These are phyloP conservation scores for Bothrops jararaca DNA, from an alignment of 2,113 vertebrate species.

Conservation along the genomic window DNA sequence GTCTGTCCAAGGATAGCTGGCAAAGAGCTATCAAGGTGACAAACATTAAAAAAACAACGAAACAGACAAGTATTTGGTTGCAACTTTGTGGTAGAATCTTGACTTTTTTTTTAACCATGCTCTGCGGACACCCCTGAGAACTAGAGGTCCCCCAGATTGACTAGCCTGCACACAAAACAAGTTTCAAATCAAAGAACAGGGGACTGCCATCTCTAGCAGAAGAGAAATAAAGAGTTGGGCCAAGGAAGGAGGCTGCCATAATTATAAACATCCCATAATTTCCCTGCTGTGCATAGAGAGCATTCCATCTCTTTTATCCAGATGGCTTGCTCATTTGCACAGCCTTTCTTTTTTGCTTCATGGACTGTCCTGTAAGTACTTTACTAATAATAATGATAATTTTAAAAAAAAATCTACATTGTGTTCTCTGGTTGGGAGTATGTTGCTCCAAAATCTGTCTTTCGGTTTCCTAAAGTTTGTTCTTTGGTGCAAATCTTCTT, in stretches of 20 bases:
- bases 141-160: not conserved
- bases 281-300: not conserved
- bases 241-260: not conserved
- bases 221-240: not conserved
- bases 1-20: not conserved
- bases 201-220: not conserved
- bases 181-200: not conserved
- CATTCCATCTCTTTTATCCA: not conserved
- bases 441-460: not conserved
- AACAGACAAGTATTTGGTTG: not conserved
- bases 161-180: not conserved
- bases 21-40: not conserved
- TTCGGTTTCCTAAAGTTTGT: not conserved
- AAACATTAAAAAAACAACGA: not conserved
- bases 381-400: not conserved
- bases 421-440: not conserved
- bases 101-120: not conserved
- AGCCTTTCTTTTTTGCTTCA: not conserved
- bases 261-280: not conserved
- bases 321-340: not conserved
- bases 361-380: not conserved
- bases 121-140: not conserved
- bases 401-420: not conserved
- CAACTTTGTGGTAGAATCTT: not conserved
- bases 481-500: not conserved